Base-by-base conservation (phyloP, 1,140 invertebrate species). In the Drosophila nannoptera region DNA sequence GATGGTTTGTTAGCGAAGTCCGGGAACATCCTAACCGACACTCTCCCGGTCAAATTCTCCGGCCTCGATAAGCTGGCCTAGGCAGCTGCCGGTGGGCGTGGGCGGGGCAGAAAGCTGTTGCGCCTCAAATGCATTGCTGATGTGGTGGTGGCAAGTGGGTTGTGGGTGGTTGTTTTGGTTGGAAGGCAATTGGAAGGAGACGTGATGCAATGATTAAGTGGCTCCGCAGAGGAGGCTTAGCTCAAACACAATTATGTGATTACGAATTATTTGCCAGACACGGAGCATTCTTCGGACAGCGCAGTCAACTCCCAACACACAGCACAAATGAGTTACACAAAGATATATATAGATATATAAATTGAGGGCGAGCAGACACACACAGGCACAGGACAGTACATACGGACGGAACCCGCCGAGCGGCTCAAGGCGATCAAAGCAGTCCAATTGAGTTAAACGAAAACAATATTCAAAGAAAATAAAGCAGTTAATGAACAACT, bases 61-160 rank as follows among this genome's bases (percentile, higher is more conserved):
- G 50, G 50, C 46, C 62, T 72, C 69, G 38, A 53, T 56, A 29
- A 72, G 69, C 60, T 74, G 69, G 7, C 52, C 56, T 22, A 68
- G 48, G 35, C 64, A 74, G 45, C 36, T 42, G 55, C 49, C 74
- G 50, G 22, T 78, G 50, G 69, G 75, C 48, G 78, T 77, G 62
- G 69, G 75, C 48, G 78, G 74, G 62, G 66, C 33, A 35, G 68
- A 61, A 59, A 11, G 11, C 61, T 67, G 56, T 58, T 66, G 66
- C 66, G 63, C 38, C 71, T 82, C 78, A 55, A 82, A 83, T 38
- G 78, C 78, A 62, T 62, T 82, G 63, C 78, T 82, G 55, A 49
- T 62, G 11, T 16, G 11, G 63, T 22, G 22, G 1, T 22, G 22
- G 22, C 22, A 22, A 22, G 35, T 43, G n/a, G 45, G 35, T 5